Percentiles rank a stretch among this genome's conserved stretches.
phyloP scores from a whole-genome alignment of 2,888 invertebrate species.

The Antitype chi region DNA sequence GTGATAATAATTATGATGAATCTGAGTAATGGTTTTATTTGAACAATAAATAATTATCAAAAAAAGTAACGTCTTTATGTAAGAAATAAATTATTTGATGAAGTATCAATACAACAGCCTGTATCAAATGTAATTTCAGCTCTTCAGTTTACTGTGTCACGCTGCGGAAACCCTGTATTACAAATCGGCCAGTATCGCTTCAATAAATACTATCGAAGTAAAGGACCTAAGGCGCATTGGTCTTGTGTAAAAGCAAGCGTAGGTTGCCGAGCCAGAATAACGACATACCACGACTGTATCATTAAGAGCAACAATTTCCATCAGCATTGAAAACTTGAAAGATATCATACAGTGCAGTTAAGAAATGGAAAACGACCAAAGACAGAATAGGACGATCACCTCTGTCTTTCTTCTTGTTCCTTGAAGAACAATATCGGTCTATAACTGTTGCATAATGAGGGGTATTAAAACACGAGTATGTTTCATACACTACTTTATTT shows the following conservation, averaged over 20 bases:
- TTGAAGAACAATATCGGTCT: neutral
- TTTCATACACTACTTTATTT: no score
- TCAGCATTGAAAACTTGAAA: slow-evolving; percentile 12
- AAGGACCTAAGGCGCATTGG: slow-evolving; percentile 66
- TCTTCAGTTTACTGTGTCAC: slow-evolving; percentile 60
- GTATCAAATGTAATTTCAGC: slow-evolving; percentile 38
- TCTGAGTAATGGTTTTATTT: neutral
- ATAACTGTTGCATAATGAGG: no score
- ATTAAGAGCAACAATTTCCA: slow-evolving; percentile 59
- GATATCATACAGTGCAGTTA: neutral
- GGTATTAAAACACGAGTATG: no score
- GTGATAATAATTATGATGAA: slow-evolving; percentile 23
- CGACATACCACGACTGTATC: slow-evolving; percentile 68
- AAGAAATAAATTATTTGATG: neutral
- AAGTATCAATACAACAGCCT: neutral
- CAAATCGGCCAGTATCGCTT: slow-evolving; percentile 70
- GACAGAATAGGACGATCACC: no score
- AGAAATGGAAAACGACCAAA: neutral
- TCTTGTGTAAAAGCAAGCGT: slow-evolving; percentile 61
- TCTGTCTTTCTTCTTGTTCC: neutral
- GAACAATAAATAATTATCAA: neutral
- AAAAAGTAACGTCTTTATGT: neutral
- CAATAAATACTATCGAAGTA: slow-evolving; percentile 66
- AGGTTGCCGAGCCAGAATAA: slow-evolving; percentile 72
- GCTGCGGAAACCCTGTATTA: slow-evolving; percentile 72